These are phyloP conservation scores for Brachionus manjavacas DNA, from an alignment of 1,140 invertebrate species.

Conservation along the genomic window DNA sequence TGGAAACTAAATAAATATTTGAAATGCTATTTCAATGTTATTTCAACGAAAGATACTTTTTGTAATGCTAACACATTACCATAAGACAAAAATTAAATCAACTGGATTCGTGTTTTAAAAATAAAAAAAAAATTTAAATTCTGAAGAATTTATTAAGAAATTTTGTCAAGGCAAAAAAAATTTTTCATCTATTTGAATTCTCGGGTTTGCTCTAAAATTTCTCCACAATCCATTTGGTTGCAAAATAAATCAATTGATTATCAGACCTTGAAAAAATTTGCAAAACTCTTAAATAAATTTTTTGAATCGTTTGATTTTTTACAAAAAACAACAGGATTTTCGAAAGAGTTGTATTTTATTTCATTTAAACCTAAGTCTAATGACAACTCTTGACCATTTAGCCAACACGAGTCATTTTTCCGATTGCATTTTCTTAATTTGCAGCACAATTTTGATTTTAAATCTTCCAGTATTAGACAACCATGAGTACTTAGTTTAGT, in stretches of 20 bases:
- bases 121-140: too few species aligned
- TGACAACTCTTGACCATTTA: not conserved
- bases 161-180: not conserved
- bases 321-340: not conserved
- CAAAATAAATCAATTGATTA: too few species aligned
- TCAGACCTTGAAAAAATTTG: not conserved
- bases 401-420: not conserved
- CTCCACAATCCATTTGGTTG: too few species aligned
- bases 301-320: not conserved
- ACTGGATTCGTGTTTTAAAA: too few species aligned
- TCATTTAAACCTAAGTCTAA: not conserved
- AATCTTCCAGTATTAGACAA: not conserved
- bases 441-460: not conserved
- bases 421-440: not conserved
- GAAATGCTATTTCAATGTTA: too few species aligned
- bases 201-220: not conserved
- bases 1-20: too few species aligned
- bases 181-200: not conserved
- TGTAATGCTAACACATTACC: too few species aligned
- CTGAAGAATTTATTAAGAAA: too few species aligned
- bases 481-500: not conserved
- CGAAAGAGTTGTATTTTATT: not conserved
- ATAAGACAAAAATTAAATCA: too few species aligned
- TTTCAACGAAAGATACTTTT: too few species aligned
- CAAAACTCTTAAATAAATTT: not conserved